A percentile compares a stretch with the other conserved stretches of the same genome.
phyloP scores from a whole-genome alignment of 2,888 invertebrate genomes.

The Psylliodes chrysocephalus region DNA sequence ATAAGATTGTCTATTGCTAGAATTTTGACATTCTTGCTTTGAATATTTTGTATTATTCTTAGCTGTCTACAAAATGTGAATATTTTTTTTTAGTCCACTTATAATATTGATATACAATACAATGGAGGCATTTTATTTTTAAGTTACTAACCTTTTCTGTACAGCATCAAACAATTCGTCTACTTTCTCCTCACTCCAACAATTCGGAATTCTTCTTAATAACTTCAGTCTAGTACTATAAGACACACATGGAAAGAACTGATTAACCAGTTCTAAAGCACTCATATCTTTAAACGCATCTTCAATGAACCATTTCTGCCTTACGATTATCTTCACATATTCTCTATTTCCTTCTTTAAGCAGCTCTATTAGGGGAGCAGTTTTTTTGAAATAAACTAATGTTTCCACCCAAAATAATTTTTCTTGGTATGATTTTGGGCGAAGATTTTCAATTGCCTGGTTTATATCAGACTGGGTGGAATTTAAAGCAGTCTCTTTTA shows the following conservation, averaged over 20 bases:
- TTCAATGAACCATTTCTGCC: slow-evolving; percentile 50
- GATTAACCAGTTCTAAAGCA: slow-evolving; percentile 42
- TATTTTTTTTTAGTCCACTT: too few species aligned
- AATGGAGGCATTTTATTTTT: too few species aligned
- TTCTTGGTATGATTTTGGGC: slow-evolving; percentile 48
- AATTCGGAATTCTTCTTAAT: slow-evolving; percentile 43
- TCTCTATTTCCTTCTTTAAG: slow-evolving; percentile 47
- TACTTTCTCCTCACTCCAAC: slow-evolving; percentile 39
- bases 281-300: slow-evolving; percentile 41
- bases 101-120: too few species aligned
- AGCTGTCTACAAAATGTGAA: too few species aligned
- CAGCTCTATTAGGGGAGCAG: slow-evolving; percentile 40
- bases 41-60: too few species aligned
- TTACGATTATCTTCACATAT: slow-evolving; percentile 46
- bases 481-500: slow-evolving; percentile 29
- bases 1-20: too few species aligned
- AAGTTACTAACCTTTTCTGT: slow-evolving; percentile 39
- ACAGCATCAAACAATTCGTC: slow-evolving; percentile 46
- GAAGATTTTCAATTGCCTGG: slow-evolving; percentile 31
- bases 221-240: slow-evolving; percentile 47
- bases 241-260: slow-evolving; percentile 47
- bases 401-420: slow-evolving; percentile 47
- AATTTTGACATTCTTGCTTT: too few species aligned
- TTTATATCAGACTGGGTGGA: slow-evolving; percentile 24
- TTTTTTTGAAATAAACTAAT: slow-evolving; percentile 46